Evolutionary conservation across 2,888 invertebrate species (phyloP).

Genomic region (Drosophila colorata): DNA sequence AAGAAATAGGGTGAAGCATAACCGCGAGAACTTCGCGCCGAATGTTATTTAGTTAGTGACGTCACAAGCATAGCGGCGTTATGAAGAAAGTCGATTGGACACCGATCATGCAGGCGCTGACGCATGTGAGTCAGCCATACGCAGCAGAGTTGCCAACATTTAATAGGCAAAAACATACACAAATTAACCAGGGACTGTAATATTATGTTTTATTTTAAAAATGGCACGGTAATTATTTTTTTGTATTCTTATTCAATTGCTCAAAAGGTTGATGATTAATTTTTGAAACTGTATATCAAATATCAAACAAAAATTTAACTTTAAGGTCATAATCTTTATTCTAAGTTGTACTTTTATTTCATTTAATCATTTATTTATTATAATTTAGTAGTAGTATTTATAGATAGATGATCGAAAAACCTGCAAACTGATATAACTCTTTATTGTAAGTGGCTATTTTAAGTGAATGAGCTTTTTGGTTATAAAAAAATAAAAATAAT

Average conservation of each 20-base stretch:
- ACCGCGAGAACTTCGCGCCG: slow-evolving; percentile 33
- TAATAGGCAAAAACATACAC: not conserved
- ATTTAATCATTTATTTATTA: too few relatives aligned
- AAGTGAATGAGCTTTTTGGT: too few relatives aligned
- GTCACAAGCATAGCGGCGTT: slow-evolving; percentile 53
- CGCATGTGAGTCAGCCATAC: slow-evolving; percentile 62
- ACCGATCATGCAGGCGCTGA: slow-evolving; percentile 55
- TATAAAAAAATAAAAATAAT: too few relatives aligned
- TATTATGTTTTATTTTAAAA: not conserved
- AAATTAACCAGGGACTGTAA: not conserved
- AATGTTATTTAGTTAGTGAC: slow-evolving; percentile 58
- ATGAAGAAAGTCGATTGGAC: slow-evolving; percentile 46
- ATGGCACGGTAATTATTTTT: not conserved
- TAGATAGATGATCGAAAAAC: too few relatives aligned
- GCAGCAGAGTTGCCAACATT: not conserved
- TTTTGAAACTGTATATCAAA: too few relatives aligned
- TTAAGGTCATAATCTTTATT: too few relatives aligned
- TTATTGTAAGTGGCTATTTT: too few relatives aligned
- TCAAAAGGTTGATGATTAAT: not conserved
- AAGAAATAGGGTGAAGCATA: slow-evolving; percentile 31
- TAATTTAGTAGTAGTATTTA: too few relatives aligned
- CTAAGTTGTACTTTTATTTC: too few relatives aligned
- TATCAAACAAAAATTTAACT: too few relatives aligned
- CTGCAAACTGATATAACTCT: too few relatives aligned
- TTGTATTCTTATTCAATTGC: not conserved